A percentile compares a stretch with the other conserved stretches of the same genome.
These are phyloP conservation scores for Dysidea cf. avara DNA, from an alignment of 37 sponge, comb jelly and placozoan genomes.

Conservation along the genomic window DNA sequence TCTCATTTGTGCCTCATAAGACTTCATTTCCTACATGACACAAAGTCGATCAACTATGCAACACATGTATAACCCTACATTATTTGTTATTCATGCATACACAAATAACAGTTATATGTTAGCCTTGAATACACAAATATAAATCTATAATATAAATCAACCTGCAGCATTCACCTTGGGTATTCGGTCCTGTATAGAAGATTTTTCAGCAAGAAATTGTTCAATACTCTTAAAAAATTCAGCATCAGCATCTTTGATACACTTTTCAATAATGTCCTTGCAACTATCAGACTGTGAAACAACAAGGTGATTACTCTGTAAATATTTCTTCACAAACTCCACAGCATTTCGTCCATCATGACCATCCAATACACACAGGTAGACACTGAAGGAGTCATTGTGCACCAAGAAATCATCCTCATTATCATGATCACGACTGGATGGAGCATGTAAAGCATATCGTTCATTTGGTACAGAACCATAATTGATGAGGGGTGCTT, in stretches of 20 bases:
- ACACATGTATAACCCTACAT: too few species aligned
- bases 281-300: not conserved
- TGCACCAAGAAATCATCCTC: constrained; percentile 44
- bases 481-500: too few species aligned
- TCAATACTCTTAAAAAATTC: constrained; percentile 52
- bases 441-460: constrained; percentile 11
- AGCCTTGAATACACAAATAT: too few species aligned
- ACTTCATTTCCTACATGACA: constrained; percentile 72
- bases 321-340: constrained; percentile 43
- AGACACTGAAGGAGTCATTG: not conserved
- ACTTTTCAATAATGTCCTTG: constrained; percentile 23
- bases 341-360: constrained; percentile 86
- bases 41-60: not conserved
- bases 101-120: too few species aligned
- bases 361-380: constrained; percentile 85
- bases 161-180: constrained; percentile 62
- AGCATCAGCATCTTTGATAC: constrained; percentile 54
- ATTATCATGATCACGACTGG: constrained; percentile 46
- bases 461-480: constrained; percentile 53
- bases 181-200: constrained; percentile 20
- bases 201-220: constrained; percentile 22
- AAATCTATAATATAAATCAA: too few species aligned
- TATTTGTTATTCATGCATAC: too few species aligned
- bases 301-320: not conserved
- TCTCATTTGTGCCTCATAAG: constrained; percentile 76